A percentile compares a stretch with the other conserved stretches of the same genome.
Evolutionary conservation across 2,888 invertebrate genomes (phyloP).

Genomic region (Chironomus tentans): DNA sequence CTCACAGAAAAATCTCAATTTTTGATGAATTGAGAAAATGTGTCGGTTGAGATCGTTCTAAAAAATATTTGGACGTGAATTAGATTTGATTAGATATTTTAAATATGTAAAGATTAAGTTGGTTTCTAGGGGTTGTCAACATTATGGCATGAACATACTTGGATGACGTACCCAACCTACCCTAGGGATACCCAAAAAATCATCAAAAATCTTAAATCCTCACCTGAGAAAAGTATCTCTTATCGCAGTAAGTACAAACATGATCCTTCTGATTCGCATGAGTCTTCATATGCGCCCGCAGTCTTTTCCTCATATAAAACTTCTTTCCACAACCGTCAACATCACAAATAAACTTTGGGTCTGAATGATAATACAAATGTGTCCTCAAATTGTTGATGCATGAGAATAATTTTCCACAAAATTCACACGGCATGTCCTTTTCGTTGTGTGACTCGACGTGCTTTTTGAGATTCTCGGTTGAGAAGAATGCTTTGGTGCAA

Average conservation of each 20-base stretch:
- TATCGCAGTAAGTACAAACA: slow-evolving; percentile 4
- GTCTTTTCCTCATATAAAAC: slow-evolving; percentile 17
- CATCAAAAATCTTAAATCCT: neutral
- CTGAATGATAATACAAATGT: slow-evolving; percentile 19
- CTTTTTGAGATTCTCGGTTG: slow-evolving; percentile 16
- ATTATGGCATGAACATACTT: neutral
- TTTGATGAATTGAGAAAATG: slow-evolving; percentile 16
- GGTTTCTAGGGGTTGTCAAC: neutral
- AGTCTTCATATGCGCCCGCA: slow-evolving; percentile 12
- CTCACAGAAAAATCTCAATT: slow-evolving; percentile 12
- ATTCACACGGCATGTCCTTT: neutral
- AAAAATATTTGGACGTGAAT: too few relatives aligned
- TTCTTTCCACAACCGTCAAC: slow-evolving; percentile 3
- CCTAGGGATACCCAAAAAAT: too few relatives aligned
- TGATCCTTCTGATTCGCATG: slow-evolving; percentile 10
- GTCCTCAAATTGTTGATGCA: slow-evolving; percentile 16
- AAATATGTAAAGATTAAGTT: neutral
- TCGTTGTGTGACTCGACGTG: slow-evolving; percentile 11
- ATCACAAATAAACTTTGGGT: slow-evolving; percentile 10
- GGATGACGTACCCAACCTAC: too few relatives aligned
- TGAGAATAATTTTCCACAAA: slow-evolving; percentile 16
- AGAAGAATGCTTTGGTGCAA: slow-evolving; percentile 16
- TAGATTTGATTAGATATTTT: too few relatives aligned
- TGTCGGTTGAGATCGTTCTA: slow-evolving; percentile 20
- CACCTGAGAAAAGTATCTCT: slow-evolving; percentile 16